Evolutionary conservation across 2,797 vertebrate genomes (phyloP).

Genomic region (Columba guinea): DNA sequence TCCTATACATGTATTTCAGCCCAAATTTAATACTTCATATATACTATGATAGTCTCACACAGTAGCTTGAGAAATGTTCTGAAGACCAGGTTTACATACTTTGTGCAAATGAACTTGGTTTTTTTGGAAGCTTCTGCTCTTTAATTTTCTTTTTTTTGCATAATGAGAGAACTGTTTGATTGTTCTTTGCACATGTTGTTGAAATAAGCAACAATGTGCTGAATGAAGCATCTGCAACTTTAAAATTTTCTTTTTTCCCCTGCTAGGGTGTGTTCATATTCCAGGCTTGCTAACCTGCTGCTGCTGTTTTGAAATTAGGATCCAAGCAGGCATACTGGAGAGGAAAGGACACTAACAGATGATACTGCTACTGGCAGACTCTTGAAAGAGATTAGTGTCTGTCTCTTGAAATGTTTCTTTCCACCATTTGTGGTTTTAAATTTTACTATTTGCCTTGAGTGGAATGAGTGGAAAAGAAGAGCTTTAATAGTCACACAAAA

Average conservation of each 20-base stretch:
- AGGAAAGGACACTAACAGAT: neutral
- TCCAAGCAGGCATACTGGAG: neutral
- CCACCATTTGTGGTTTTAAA: neutral
- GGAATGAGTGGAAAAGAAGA: neutral
- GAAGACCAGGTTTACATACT: constrained; percentile 20
- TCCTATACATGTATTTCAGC: neutral
- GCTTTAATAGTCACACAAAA: neutral
- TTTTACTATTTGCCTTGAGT: neutral
- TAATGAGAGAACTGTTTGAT: neutral
- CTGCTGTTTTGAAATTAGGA: neutral
- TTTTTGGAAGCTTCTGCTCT: neutral
- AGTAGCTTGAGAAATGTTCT: neutral
- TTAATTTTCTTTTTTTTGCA: neutral
- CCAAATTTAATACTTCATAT: neutral
- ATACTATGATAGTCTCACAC: neutral
- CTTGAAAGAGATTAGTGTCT: neutral
- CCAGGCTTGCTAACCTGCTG: neutral
- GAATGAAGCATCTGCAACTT: neutral
- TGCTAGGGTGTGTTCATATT: neutral
- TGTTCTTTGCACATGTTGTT: neutral
- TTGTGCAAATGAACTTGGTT: constrained; percentile 17
- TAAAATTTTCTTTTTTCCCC: neutral
- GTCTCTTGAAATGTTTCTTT: neutral
- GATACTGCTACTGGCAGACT: neutral
- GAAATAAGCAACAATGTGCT: neutral